Conservation (phyloP, 1,140 invertebrate genomes). For the Phocides pigmalion region DNA sequence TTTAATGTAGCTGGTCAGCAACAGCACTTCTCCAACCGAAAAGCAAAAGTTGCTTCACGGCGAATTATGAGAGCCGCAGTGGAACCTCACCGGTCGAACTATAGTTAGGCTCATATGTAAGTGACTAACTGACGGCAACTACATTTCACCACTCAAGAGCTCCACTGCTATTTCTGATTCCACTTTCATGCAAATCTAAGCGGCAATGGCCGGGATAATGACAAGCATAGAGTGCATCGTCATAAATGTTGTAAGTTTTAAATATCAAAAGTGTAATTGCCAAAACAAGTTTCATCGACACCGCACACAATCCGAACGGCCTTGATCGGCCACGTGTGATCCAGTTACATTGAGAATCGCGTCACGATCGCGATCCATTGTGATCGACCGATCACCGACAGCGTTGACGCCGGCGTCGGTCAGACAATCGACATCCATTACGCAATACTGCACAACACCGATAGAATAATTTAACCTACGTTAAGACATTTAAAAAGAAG, state of each 20-base stretch:
- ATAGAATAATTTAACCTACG: neutral
- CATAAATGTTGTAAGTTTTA: neutral
- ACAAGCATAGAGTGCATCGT: neutral
- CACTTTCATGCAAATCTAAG: neutral
- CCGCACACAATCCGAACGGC: constrained; percentile 23
- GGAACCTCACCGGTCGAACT: too few species aligned
- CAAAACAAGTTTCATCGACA: neutral
- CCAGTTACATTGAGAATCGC: constrained; percentile 37
- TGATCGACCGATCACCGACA: constrained; percentile 19
- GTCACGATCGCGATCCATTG: constrained; percentile 35
- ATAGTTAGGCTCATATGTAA: too few species aligned
- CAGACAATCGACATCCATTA: neutral
- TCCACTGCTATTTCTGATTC: too few species aligned
- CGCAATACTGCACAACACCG: neutral
- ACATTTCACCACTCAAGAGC: too few species aligned
- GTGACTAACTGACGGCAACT: too few species aligned
- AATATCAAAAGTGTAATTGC: neutral
- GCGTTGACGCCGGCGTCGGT: constrained; percentile 2
- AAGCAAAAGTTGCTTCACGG: too few species aligned
- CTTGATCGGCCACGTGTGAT: constrained; percentile 45
- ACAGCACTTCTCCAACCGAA: too few species aligned
- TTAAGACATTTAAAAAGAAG: too few species aligned
- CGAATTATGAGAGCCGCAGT: too few species aligned
- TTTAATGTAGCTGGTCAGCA: too few species aligned
- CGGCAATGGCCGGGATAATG: too few species aligned